These are phyloP conservation scores for Trichechus manatus DNA, from an alignment of 2,113 vertebrate genomes.

Conservation along the genomic window DNA sequence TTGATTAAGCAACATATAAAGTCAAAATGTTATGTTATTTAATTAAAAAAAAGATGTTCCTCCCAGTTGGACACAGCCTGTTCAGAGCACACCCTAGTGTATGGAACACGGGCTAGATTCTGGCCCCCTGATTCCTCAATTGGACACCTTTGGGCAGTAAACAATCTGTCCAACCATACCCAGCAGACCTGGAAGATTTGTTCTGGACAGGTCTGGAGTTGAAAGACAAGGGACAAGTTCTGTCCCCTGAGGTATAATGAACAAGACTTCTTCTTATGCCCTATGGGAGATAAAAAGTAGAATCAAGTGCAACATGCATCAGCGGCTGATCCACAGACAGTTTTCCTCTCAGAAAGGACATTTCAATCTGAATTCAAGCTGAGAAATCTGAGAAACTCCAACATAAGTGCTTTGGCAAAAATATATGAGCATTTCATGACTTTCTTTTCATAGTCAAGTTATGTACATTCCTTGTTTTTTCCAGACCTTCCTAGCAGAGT, in stretches of 20 bases:
- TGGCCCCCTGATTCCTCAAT: not conserved
- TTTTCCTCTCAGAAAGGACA: slow-evolving; percentile 40
- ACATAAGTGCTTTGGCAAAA: slow-evolving; percentile 69
- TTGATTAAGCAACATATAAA: slow-evolving; percentile 70
- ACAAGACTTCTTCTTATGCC: not conserved
- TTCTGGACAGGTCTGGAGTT: not conserved
- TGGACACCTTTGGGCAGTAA: not conserved
- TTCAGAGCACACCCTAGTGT: not conserved
- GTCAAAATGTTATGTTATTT: slow-evolving; percentile 30
- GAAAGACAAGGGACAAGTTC: not conserved
- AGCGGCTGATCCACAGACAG: not conserved
- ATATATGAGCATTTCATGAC: not conserved
- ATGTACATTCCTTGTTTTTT: slow-evolving; percentile 64
- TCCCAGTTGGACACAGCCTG: not conserved
- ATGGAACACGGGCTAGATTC: not conserved
- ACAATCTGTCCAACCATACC: not conserved
- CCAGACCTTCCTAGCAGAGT: slow-evolving; percentile 67
- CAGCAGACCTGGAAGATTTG: not conserved
- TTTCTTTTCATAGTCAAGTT: slow-evolving; percentile 62
- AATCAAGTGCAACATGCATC: not conserved
- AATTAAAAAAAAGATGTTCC: not conserved
- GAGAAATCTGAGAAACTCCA: slow-evolving; percentile 63
- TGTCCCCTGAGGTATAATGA: not conserved
- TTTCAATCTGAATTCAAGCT: slow-evolving; percentile 50
- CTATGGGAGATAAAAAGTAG: not conserved